Evolutionary conservation across 1,140 invertebrate genomes (phyloP), one percentile per base, ranked within the genome.

Genomic region (Macrobrachium nipponense): DNA sequence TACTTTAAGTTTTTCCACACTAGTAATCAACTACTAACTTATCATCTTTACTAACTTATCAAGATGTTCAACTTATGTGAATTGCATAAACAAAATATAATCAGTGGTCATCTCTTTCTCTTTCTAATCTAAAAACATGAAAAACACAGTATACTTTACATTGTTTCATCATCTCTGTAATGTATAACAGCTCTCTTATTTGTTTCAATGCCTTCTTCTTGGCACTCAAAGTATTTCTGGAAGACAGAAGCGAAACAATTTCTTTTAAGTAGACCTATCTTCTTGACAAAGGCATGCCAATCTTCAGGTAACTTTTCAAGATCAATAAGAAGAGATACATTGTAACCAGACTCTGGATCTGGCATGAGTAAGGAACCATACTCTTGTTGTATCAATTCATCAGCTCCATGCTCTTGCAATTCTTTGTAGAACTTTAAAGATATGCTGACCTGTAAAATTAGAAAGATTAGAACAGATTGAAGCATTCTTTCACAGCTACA

Each of bases 181-280:
- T 99, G 97, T 91, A 99, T 99, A 81, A 99, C 97, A 85, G 98
- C 98, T 91, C 97, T 94, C 91, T 97, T 97, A 88, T 98, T 95
- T 14, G 96, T 95, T 91, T 97, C 95, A 90, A 96, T 94, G 3
- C 96, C 97, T 89, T 95, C 94, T 91, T 98, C 97, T 94, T 99
- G 98, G 91, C 98, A 98, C 91, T 98, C 95, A 92, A 99, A 99
- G 93, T 99, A 99, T 90, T 99, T 99, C 92, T 99, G 98, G 93
- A 99, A 99, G 60, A 99, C 98, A 64, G 98, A 99, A 20, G 98
- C 98, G 93, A 99, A 99, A 92, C 98, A 99, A 92, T 99, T 98
- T 90, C 98, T 94, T 92, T 99, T 99, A 64, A 99, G 92, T 43
- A 99, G 93, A 43, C 97, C 97, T 88, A 98, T 96, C 93, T 97